A percentile compares a stretch with the other conserved stretches of the same genome.
Evolutionary conservation across 2,113 vertebrate species (phyloP).

Genomic region (Scortum barcoo): DNA sequence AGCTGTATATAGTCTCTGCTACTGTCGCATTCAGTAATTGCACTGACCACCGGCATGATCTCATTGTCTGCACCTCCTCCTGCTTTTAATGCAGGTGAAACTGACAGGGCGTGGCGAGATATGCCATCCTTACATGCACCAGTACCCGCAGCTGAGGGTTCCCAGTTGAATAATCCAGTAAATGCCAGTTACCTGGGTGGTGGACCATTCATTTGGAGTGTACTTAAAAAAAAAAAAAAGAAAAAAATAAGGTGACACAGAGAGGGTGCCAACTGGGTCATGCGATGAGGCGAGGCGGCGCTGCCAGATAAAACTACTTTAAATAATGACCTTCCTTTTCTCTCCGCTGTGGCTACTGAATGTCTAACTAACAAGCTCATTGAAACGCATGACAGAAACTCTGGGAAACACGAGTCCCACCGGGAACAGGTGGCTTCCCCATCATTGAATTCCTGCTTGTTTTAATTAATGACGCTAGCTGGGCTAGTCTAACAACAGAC

Average conservation of each 20-base stretch:
- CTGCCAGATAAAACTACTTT: slow-evolving; percentile 22
- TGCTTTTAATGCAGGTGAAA: slow-evolving; percentile 37
- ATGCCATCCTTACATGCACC: slow-evolving; percentile 40
- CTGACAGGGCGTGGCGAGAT: slow-evolving; percentile 47
- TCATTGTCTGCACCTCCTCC: slow-evolving; percentile 13
- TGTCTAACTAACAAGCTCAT: slow-evolving; percentile 41
- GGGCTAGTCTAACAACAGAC: slow-evolving; percentile 7
- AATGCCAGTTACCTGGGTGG: slow-evolving; percentile 52
- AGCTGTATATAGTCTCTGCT: background rate
- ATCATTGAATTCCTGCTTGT: slow-evolving; percentile 20
- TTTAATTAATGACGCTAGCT: slow-evolving; percentile 47
- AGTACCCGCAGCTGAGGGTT: slow-evolving; percentile 53
- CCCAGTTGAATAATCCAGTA: slow-evolving; percentile 39
- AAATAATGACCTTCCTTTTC: slow-evolving; percentile 42
- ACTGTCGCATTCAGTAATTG: background rate
- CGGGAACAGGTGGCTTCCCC: slow-evolving; percentile 41
- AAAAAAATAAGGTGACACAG: background rate
- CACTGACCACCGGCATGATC: slow-evolving; percentile 12
- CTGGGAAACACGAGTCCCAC: slow-evolving; percentile 14
- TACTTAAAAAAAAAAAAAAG: slow-evolving; percentile 10
- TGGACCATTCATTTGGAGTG: slow-evolving; percentile 42
- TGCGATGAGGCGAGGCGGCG: slow-evolving; percentile 4
- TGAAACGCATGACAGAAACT: slow-evolving; percentile 27
- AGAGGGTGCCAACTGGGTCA: slow-evolving; percentile 43
- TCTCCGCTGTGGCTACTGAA: slow-evolving; percentile 17